Base-by-base conservation (phyloP, 2,113 vertebrate genomes). In the Phycodurus eques region DNA sequence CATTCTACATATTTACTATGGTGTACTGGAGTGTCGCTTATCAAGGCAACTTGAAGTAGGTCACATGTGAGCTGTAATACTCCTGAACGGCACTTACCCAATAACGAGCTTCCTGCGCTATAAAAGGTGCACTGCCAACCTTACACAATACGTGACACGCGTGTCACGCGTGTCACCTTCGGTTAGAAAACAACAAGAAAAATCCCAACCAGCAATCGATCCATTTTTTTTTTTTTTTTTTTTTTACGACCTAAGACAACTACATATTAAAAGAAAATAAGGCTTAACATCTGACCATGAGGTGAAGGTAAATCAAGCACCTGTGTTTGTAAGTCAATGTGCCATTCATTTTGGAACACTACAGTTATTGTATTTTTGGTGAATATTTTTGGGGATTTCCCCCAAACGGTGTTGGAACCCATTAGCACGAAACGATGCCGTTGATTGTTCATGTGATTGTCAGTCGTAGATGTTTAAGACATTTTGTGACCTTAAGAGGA, bases 41-140 rank as follows among this genome's bases (percentile, higher is more conserved):
- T 54, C 67, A 63, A 15, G 47, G 75, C 72, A 68, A 20, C 8
- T 6, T 57, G 59, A 35, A 79, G 64, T 88, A 87, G 85, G 87
- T 90, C 83, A 85, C 78, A 49, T 71, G 77, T 78, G 80, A 78
- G 84, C 73, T 63, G 61, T 61, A 66, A 71, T 63, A 67, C 66
- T 39, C n/a, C 74, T 80, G 86, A 78, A 72, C 75, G 8, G 73
- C 19, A 10, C 76, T 80, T 75, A 87, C 78, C 84, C 71, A 73
- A 67, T 85, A 83, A 83, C 20, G 8, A 80, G 78, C 71, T 22
- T 17, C 3, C 51, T 8, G 51, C 6, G 49, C 49, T 1, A 27
- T 27, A 27, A 27, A 27, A 27, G 27, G 67, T 33, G 63, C 64
- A 67, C 76, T 73, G 85, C 80, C 78, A 76, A n/a, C 71, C 74